Base-by-base conservation (phyloP, 2,888 invertebrate species). In the Cosmia pyralina region DNA sequence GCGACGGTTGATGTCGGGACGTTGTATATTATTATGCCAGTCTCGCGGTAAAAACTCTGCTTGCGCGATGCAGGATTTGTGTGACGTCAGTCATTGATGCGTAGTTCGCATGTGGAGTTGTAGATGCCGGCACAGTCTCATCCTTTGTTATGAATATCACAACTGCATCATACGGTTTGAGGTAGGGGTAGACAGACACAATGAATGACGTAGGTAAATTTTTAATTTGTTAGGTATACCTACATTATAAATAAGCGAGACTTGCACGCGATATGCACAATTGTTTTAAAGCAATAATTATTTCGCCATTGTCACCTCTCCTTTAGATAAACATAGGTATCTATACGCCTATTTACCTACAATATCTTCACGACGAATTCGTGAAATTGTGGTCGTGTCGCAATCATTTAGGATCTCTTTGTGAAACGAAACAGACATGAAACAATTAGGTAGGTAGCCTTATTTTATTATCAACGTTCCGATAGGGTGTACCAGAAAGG, bases 281-380 rank as follows among this genome's bases (percentile, higher is more conserved):
- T 48, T 66, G 13, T 48, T 68, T 66, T 22, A 38, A 13, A 48
- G 19, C 48, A 22, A 41, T 38, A 11, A 28, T 28, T 50, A 41
- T 46, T 38, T 69, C 41, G 41, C 41, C 69, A 69, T 68, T 22
- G 50, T n/a, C 50, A 44, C 50, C n/a, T 50, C 4, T 50, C n/a
- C n/a, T n/a, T n/a, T 41, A 50, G 28, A 22, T 66, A 22, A 13
- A 65, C 41, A 57, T 4, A 55, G 7, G 52, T n/a, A n/a, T 19
- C 28, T 28, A 28, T 28, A 28, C 28, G 8, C 48, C 1, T 55
- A 41, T 2, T 0, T 57, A 66, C 28, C 44, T 15, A 67, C 6
- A 63, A 46, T n/a, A 44, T 8, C 15, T 64, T 50, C 63, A 66
- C 22, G 17, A 38, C 13, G 17, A n/a, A 48, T 38, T 66, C 68